Percentiles rank a stretch among this genome's conserved stretches.
Conservation (phyloP, 2,797 vertebrate species). For the Gadopsis bispinosus region DNA sequence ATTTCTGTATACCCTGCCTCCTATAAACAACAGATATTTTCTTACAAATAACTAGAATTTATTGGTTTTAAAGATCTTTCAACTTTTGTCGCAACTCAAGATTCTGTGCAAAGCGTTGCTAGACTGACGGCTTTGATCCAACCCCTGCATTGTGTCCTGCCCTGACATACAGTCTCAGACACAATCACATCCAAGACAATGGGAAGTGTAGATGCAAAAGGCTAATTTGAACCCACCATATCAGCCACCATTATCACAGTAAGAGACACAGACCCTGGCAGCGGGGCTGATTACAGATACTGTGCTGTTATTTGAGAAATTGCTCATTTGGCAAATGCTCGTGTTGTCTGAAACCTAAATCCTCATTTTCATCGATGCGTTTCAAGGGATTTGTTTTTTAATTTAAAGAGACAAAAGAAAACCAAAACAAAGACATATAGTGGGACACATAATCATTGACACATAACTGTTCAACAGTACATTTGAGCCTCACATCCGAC, state of each 20-base stretch:
- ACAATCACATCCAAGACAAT: constrained; percentile 46
- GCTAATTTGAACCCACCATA: constrained; percentile 64
- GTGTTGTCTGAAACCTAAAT: constrained; percentile 73
- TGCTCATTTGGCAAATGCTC: constrained; percentile 77
- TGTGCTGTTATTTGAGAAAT: constrained; percentile 69
- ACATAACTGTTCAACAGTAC: constrained; percentile 68
- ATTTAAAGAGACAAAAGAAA: constrained; percentile 76
- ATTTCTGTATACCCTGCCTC: neutral
- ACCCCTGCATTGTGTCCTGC: constrained; percentile 4
- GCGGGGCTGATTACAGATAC: constrained; percentile 68
- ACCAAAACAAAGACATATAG: constrained; percentile 62
- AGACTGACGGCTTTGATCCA: neutral
- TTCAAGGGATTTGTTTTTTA: constrained; percentile 80
- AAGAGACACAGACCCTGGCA: constrained; percentile 71
- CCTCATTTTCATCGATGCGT: constrained; percentile 73
- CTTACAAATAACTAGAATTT: neutral
- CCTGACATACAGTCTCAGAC: constrained; percentile 36
- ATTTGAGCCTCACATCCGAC: constrained; percentile 73
- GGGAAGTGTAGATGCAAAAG: constrained; percentile 47
- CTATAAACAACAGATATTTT: neutral
- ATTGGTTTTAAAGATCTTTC: neutral
- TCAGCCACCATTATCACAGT: constrained; percentile 74
- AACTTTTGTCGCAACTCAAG: neutral
- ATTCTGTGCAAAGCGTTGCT: neutral
- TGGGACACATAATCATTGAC: constrained; percentile 73